Evolutionary conservation across 2,113 vertebrate species (phyloP), one percentile per base, ranked within the genome.

Genomic region (Grallaria varia): DNA sequence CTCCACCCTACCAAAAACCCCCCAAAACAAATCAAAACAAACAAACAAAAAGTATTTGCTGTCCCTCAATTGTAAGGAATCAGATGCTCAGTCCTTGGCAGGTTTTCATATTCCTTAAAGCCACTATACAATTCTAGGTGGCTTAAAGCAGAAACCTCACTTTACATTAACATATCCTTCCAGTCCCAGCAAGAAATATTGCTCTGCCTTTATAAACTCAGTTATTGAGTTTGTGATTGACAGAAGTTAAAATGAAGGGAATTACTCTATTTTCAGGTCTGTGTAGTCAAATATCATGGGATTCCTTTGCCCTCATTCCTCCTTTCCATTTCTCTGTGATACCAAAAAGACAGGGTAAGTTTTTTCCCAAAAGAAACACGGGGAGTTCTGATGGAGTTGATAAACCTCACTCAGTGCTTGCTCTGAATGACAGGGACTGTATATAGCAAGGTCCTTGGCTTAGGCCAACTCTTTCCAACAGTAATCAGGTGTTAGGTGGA

Each of bases 1-100:
- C 35, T 6, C 3, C 17, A n/a, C 8, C 7, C 19, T 28, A 0
- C 0, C 0, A 6, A n/a, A 56, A 37, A 35, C 15, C n/a, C n/a
- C n/a, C n/a, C n/a, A n/a, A n/a, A n/a, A n/a, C n/a, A n/a, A n/a
- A n/a, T n/a, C n/a, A n/a, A n/a, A n/a, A n/a, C n/a, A 25, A 45
- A 16, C 30, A 56, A 37, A 35, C 15, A 28, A n/a, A n/a, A 27
- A 64, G 4, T 42, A 66, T 35, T 42, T 58, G 3, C 16, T 45
- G 5, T 45, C 20, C 17, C 50, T 79, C 42, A 53, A 16, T 31
- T 4, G 1, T 30, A 49, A 72, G 47, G 30, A 63, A 67, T 63
- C 17, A 49, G 10, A 40, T 49, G 59, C 6, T 59, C 25, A 63
- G 0, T 60, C 53, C 9, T 31, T 63, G 53, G 7, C 13, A 59